phyloP scores from a whole-genome alignment of 1,140 invertebrate genomes.

The Chironomus striatipennis region DNA sequence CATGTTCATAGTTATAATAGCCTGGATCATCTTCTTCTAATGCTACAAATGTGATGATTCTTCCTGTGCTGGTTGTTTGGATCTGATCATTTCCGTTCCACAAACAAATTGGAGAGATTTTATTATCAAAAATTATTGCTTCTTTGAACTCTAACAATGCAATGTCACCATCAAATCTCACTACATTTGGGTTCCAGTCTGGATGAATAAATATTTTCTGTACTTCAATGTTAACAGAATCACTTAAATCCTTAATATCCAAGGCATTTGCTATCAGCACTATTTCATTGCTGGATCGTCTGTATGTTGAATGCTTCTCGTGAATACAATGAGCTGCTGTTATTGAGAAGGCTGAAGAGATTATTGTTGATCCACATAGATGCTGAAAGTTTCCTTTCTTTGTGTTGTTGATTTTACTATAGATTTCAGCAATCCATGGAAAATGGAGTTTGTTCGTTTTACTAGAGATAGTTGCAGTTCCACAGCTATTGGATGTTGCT shows the following conservation, averaged over 20 bases:
- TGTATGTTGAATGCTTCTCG: neutral
- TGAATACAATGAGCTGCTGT: neutral
- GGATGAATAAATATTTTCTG: neutral
- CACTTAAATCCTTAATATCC: neutral
- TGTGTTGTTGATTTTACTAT: neutral
- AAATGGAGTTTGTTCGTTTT: neutral
- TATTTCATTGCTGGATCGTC: neutral
- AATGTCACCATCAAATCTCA: neutral
- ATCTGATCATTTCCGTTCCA: neutral
- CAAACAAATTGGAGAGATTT: neutral
- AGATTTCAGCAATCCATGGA: constrained; percentile 5
- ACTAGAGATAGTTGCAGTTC: neutral
- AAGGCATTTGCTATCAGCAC: neutral
- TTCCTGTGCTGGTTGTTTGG: neutral
- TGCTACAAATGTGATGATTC: neutral
- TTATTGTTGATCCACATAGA: neutral
- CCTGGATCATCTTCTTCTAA: neutral
- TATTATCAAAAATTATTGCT: neutral
- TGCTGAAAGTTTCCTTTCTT: neutral
- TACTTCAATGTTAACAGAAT: neutral
- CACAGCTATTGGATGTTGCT: neutral
- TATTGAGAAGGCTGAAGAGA: neutral
- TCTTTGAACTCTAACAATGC: neutral
- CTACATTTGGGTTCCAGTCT: neutral
- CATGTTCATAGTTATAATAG: neutral